Percentiles rank a stretch among this genome's conserved stretches.
Evolutionary conservation across 2,113 vertebrate species (phyloP).

Genomic region (Aegotheles bennettii): DNA sequence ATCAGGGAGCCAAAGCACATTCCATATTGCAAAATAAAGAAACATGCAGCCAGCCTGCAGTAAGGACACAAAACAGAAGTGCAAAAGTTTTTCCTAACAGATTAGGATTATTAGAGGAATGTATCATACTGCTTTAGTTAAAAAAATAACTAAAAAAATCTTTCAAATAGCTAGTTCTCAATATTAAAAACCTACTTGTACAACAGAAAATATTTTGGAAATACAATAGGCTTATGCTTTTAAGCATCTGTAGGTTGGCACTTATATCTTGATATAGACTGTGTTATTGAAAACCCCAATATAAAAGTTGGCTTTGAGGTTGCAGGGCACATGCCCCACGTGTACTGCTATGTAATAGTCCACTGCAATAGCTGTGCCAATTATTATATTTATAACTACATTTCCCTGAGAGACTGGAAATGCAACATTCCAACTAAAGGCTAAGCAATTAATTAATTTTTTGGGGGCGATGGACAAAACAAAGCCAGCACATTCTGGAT

Average conservation of each 20-base stretch:
- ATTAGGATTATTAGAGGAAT: not conserved
- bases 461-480: not conserved
- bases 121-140: not conserved
- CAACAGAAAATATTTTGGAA: not conserved
- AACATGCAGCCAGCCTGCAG: not conserved
- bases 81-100: not conserved
- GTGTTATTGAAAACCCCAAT: not conserved
- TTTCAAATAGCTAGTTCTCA: not conserved
- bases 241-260: not conserved
- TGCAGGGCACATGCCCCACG: not conserved
- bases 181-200: not conserved
- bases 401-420: constrained; percentile 46
- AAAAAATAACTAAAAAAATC: not conserved
- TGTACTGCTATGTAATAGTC: not conserved
- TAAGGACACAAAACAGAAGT: not conserved
- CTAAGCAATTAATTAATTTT: constrained; percentile 10
- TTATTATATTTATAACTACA: constrained; percentile 18
- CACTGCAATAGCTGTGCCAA: not conserved
- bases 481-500: not conserved
- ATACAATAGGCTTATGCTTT: not conserved
- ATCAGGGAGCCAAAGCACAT: not conserved
- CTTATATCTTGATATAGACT: fast-evolving
- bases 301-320: not conserved
- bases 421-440: constrained; percentile 49
- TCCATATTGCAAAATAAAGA: not conserved